A percentile compares a stretch with the other conserved stretches of the same genome.
Evolutionary conservation across 2,113 vertebrate species (phyloP).

Genomic region (Paraplagusia blochii): DNA sequence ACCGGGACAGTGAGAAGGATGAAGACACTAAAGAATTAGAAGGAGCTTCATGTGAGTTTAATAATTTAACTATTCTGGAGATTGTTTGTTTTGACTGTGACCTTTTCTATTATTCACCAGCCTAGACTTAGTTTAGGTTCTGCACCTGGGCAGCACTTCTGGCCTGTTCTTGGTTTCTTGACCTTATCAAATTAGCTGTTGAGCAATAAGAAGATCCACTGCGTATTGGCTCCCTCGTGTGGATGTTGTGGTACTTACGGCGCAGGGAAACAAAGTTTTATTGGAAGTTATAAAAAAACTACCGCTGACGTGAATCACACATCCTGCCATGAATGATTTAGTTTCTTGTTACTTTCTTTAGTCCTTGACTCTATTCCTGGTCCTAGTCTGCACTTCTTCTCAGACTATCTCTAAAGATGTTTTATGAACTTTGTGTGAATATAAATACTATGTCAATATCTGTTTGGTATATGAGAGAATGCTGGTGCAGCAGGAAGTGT

Average conservation of each 20-base stretch:
- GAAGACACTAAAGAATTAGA: constrained; percentile 87
- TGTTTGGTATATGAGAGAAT: background rate
- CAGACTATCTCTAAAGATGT: too few relatives aligned
- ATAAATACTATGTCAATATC: background rate
- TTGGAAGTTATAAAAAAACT: constrained; percentile 16
- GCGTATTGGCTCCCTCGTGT: constrained; percentile 50
- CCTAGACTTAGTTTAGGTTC: background rate
- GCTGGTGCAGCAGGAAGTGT: constrained; percentile 49
- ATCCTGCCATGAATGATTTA: constrained; percentile 68
- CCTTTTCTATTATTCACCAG: too few relatives aligned
- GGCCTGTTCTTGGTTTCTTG: background rate
- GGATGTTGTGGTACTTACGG: constrained; percentile 11
- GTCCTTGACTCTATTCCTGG: too few relatives aligned
- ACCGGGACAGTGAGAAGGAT: constrained; percentile 87
- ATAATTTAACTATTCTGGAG: background rate
- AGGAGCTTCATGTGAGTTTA: constrained; percentile 74
- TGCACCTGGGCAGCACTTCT: background rate
- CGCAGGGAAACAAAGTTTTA: constrained; percentile 7
- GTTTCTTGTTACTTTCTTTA: too few relatives aligned
- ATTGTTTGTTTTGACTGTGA: background rate
- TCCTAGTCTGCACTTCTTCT: too few relatives aligned
- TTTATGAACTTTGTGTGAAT: background rate
- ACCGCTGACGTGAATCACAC: constrained; percentile 58
- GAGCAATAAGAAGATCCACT: background rate
- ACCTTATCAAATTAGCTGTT: too few relatives aligned